These are phyloP conservation scores for Rhagium mordax DNA, from an alignment of 2,888 invertebrate species.

Conservation along the genomic window DNA sequence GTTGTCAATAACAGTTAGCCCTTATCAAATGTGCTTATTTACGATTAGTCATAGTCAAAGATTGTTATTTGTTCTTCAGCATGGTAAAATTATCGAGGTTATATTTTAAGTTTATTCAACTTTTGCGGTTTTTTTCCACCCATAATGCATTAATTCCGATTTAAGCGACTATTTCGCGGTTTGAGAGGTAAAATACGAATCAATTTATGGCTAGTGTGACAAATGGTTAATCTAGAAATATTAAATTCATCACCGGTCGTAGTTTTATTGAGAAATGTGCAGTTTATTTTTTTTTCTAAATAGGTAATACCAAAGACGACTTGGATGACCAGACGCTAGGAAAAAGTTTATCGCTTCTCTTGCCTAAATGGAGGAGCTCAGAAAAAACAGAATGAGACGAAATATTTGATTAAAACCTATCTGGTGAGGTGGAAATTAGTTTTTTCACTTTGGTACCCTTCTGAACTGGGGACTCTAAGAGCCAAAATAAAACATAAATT, in stretches of 20 bases:
- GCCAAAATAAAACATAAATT: too few relatives aligned
- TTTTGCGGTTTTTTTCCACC: neutral
- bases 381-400: too few relatives aligned
- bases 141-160: neutral
- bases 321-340: too few relatives aligned
- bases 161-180: neutral
- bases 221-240: too few relatives aligned
- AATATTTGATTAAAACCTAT: too few relatives aligned
- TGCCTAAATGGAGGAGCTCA: too few relatives aligned
- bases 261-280: neutral
- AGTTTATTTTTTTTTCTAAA: neutral
- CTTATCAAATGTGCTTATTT: conserved; percentile 1
- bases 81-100: neutral
- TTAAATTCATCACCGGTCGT: too few relatives aligned
- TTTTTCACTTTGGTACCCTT: too few relatives aligned
- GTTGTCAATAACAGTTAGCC: neutral
- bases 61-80: neutral
- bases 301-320: too few relatives aligned
- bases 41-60: neutral
- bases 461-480: too few relatives aligned
- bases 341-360: too few relatives aligned
- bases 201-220: neutral
- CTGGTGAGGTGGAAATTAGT: too few relatives aligned
- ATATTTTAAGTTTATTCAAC: conserved; percentile 12
- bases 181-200: neutral